Base-by-base conservation (phyloP, 2,797 vertebrate genomes). In the Myiotriccus ornatus region DNA sequence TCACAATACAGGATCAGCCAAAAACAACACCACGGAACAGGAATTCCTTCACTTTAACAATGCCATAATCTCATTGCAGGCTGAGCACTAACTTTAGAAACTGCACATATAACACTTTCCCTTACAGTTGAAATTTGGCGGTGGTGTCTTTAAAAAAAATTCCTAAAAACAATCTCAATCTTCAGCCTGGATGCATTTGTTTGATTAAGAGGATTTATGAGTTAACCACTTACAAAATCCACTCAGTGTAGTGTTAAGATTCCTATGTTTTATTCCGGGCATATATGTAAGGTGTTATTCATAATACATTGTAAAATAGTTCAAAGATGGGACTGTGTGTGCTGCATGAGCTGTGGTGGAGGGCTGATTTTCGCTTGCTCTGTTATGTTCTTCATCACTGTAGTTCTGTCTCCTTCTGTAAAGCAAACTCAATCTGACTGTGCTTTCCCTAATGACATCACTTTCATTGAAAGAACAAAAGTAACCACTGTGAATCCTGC, bases 41-140 rank as follows among this genome's bases (percentile, higher is more conserved):
- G 98, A 98, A 98, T 97, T 96, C 95, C 96, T 95, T 96, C 94
- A 93, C 56, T 92, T 87, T 97, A 97, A 98, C 97, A 97, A 97
- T 97, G 68, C 92, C 41, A 86, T 87, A 96, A 97, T 97, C 91
- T 94, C 53, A 56, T 53, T 84, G 94, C 39, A 89, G 87, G 53
- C 93, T 94, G 76, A 84, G 88, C 76, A 81, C 74, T 96, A 97
- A 88, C 84, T 75, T 91, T 96, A 93, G 78, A 87, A 87, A 91
- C 56, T 41, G 37, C 43, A 81, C 32, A 84, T 46, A 47, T 94
- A 94, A 96, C 57, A 91, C 79, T 63, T 96, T 95, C 68, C 75
- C 89, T 93, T 89, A 62, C 75, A 71, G 73, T 64, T 83, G 86
- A 93, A 94, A 93, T 77, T 89, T 94, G 73, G 70, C 67, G 84